Evolutionary conservation across 2,113 vertebrate species (phyloP), one percentile per base, ranked within the genome.

Genomic region (Gallinago jamesoni): DNA sequence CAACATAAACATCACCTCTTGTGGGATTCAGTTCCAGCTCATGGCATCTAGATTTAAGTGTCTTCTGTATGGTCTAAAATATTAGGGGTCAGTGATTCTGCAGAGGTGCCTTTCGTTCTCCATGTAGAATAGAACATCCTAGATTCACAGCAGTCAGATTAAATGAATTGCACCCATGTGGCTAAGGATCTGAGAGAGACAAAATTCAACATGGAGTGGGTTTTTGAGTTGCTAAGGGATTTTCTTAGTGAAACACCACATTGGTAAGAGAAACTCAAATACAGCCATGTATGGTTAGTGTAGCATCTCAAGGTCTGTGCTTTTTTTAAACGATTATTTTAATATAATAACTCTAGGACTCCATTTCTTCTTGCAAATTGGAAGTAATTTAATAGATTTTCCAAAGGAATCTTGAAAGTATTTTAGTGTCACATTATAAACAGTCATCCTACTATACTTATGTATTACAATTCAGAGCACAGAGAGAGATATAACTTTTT

Each of bases 381-480:
- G n/a, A 94, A 91, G 81, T n/a, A 73, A 59, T 31, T 63, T 10
- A 91, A 45, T n/a, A 73, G 18, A 41, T 60, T 76, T 94, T 93
- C 62, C 59, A 73, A 93, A 84, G 30, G 21, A 94, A 64, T 52
- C 13, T 78, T 87, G 23, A 82, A 56, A 66, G 17, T 39, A 66
- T 89, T 91, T 45, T 18, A 87, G 59, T 66, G 43, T 64, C 59
- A 67, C 23, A 43, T 39, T 59, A 66, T 57, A 56, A 68, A 75
- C 41, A 90, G 48, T 56, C 52, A 76, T 70, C 63, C n/a, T 60
- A 59, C 24, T 63, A 37, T 64, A 39, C 9, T 82, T 52, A 82
- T 22, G 20, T 80, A 89, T 91, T 97, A 75, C 89, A 93, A 53
- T 82, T 74, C 31, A 96, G 79, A 90, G 50, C 75, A 93, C 31